Evolutionary conservation across 92 coral and sea anemone species (phyloP).

Genomic region (Umimayanthus chanpuru): DNA sequence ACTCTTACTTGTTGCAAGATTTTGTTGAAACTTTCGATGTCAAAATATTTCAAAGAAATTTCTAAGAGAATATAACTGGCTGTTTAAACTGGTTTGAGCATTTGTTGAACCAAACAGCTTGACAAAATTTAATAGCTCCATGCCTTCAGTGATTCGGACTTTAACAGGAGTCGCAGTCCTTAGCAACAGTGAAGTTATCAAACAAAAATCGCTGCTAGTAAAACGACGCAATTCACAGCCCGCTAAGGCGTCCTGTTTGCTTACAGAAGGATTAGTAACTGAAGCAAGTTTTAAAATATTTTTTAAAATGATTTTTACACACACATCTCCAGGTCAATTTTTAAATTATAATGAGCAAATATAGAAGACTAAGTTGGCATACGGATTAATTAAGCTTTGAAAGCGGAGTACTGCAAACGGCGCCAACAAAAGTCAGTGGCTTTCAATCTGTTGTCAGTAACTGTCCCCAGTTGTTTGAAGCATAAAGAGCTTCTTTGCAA

Average conservation of each 20-base stretch:
- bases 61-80: no score
- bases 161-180: background rate
- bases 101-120: background rate
- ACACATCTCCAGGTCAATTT: background rate
- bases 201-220: background rate
- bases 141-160: background rate
- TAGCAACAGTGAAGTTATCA: constrained; percentile 1
- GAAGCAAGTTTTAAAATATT: background rate
- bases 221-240: background rate
- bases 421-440: background rate
- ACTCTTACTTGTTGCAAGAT: background rate
- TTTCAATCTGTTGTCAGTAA: background rate
- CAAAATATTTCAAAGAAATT: background rate
- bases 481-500: background rate
- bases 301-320: background rate
- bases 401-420: background rate
- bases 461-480: background rate
- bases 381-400: constrained; percentile 2
- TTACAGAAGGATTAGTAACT: constrained; percentile 3
- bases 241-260: background rate
- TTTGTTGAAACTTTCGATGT: no score
- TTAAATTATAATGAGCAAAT: background rate
- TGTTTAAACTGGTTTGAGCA: background rate
- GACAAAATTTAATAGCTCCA: background rate
- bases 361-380: background rate